phyloP scores from a whole-genome alignment of 2,888 invertebrate genomes.

The Odontocolon sp. region DNA sequence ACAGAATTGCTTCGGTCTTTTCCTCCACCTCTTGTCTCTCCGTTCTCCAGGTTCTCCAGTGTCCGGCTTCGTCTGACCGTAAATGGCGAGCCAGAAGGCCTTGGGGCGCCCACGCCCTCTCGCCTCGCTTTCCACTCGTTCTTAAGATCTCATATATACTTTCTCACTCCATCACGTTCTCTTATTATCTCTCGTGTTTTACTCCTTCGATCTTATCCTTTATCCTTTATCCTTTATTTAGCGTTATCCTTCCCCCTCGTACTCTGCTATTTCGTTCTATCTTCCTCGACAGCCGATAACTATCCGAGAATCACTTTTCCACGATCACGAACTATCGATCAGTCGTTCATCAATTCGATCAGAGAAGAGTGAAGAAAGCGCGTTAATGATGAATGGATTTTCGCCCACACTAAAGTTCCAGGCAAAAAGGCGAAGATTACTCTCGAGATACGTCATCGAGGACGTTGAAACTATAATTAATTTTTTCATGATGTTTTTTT shows the following conservation, averaged over 20 bases:
- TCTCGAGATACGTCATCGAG: constrained; percentile 4
- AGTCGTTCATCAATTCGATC: not conserved
- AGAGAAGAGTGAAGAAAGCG: constrained; percentile 11
- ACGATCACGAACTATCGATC: constrained; percentile 26
- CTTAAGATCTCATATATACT: constrained; percentile 40
- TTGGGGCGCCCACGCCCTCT: constrained; percentile 76
- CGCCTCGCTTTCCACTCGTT: constrained; percentile 57
- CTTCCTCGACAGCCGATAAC: not conserved
- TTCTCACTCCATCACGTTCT: constrained; percentile 32
- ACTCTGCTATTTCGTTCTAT: constrained; percentile 21
- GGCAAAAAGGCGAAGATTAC: constrained; percentile 1
- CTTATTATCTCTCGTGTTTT: constrained; percentile 35
- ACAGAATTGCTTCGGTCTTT: constrained; percentile 51
- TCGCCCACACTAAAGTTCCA: constrained; percentile 22
- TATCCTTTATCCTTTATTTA: constrained; percentile 1
- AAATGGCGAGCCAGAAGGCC: constrained; percentile 78
- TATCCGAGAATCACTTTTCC: constrained; percentile 57
- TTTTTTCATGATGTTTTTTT: not conserved
- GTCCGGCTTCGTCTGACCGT: constrained; percentile 73
- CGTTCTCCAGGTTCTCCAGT: constrained; percentile 58
- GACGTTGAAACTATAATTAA: not conserved
- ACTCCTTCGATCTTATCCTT: constrained; percentile 26
- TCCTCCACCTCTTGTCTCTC: constrained; percentile 53
- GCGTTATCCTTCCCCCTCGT: constrained; percentile 31
- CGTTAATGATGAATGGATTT: constrained; percentile 38